These are phyloP conservation scores for Eptesicus fuscus DNA, from an alignment of 2,113 vertebrate species.

Conservation along the genomic window DNA sequence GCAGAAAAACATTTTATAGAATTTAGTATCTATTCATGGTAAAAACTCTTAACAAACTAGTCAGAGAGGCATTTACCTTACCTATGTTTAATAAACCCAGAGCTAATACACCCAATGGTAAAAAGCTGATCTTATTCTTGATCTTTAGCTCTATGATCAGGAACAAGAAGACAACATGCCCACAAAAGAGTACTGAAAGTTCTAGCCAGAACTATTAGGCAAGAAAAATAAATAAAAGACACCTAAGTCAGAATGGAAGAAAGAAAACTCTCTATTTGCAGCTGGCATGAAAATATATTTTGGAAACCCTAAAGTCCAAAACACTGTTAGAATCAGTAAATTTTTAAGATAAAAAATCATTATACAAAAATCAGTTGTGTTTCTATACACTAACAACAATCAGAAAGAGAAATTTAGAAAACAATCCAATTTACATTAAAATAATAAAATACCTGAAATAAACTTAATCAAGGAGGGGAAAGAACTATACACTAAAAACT, in stretches of 20 bases:
- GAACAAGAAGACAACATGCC: not conserved
- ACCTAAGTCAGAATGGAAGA: not conserved
- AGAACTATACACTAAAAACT: not conserved
- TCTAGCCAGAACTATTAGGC: not conserved
- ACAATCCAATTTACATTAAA: not conserved
- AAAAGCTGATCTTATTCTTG: not conserved
- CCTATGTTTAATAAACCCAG: not conserved
- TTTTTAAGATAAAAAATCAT: not conserved
- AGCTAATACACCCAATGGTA: not conserved
- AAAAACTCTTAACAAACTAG: not conserved
- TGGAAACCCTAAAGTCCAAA: not conserved
- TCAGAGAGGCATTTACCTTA: not conserved
- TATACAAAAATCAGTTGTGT: not conserved
- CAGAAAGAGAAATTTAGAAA: not conserved
- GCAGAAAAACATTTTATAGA: not conserved
- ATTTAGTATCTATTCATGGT: not conserved
- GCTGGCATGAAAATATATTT: not conserved
- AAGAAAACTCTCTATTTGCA: not conserved
- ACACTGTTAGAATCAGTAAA: not conserved
- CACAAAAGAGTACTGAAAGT: not conserved
- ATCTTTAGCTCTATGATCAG: not conserved
- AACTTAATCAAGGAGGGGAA: not conserved
- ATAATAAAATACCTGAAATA: not conserved
- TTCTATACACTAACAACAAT: not conserved
- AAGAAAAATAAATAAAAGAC: not conserved